Conservation (phyloP, 1,140 invertebrate species). For the Drosophila nigrodunni region DNA sequence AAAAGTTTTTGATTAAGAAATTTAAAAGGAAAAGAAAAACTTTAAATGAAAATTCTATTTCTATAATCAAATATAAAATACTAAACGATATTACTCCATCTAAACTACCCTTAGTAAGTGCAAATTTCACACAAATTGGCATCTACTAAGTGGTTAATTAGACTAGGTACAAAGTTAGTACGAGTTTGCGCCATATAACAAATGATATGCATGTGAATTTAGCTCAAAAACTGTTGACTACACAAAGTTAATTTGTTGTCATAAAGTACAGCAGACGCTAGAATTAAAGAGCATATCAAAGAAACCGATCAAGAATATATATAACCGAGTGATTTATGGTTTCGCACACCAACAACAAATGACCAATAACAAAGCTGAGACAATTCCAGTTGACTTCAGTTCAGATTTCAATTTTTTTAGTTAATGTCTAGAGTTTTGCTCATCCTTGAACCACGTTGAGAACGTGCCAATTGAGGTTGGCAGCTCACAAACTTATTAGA, state of each 20-base stretch:
- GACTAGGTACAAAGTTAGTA: neutral
- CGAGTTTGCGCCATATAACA: conserved; percentile 1
- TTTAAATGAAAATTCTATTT: too few species aligned
- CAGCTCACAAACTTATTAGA: conserved; percentile 60
- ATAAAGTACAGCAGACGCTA: conserved; percentile 9
- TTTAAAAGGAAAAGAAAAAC: neutral
- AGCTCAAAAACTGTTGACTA: conserved; percentile 29
- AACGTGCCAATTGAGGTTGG: conserved; percentile 79
- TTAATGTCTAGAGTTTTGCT: conserved; percentile 37
- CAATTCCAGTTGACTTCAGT: conserved; percentile 18
- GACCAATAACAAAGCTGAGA: conserved; percentile 16
- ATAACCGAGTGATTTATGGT: conserved; percentile 39
- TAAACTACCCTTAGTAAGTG: neutral
- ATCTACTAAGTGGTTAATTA: conserved; percentile 12
- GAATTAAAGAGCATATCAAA: conserved; percentile 32
- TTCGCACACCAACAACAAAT: conserved; percentile 9
- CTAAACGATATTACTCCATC: too few species aligned
- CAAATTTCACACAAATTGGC: neutral
- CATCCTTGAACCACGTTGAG: conserved; percentile 70
- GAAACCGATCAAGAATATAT: conserved; percentile 51
- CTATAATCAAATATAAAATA: too few species aligned
- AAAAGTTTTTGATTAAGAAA: too few species aligned
- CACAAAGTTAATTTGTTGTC: conserved; percentile 16
- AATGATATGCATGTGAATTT: conserved; percentile 13
- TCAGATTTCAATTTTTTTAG: conserved; percentile 15